These are phyloP conservation scores for Rotaria sp. DNA, from an alignment of 2,888 invertebrate genomes.

Conservation along the genomic window DNA sequence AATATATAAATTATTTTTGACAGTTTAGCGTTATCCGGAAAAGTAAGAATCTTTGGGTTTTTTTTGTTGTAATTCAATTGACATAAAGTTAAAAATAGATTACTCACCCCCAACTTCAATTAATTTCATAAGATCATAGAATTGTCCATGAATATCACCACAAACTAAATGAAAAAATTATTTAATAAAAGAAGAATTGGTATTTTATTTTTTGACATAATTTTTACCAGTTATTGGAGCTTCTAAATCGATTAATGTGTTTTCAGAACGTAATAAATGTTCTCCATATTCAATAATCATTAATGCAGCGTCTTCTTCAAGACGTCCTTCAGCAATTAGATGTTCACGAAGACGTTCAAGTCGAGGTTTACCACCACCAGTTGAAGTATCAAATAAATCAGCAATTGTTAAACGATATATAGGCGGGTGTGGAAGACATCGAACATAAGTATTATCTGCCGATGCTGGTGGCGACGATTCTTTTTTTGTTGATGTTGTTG, in stretches of 20 bases:
- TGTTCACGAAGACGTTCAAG: neutral
- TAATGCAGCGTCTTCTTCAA: slow-evolving; percentile 24
- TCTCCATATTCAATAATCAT: slow-evolving; percentile 17
- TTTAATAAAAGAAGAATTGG: neutral
- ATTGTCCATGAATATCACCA: slow-evolving; percentile 40
- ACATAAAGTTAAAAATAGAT: neutral
- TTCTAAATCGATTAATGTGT: slow-evolving; percentile 25
- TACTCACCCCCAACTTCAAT: slow-evolving; percentile 31
- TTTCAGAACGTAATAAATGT: slow-evolving; percentile 3
- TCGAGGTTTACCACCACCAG: slow-evolving; percentile 2
- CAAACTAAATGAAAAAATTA: slow-evolving; percentile 5
- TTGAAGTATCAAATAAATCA: slow-evolving; percentile 22
- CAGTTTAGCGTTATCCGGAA: neutral
- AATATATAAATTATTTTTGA: neutral
- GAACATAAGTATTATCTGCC: neutral
- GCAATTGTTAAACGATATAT: slow-evolving; percentile 6
- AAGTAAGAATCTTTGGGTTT: neutral
- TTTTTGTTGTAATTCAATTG: neutral
- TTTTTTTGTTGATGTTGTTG: neutral
- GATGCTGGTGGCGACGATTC: neutral
- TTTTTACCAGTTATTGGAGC: slow-evolving; percentile 15
- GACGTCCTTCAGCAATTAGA: slow-evolving; percentile 5
- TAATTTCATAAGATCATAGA: slow-evolving; percentile 36
- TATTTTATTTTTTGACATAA: neutral
- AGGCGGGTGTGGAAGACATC: neutral